These are phyloP conservation scores for Perccottus glenii DNA, from an alignment of 2,113 vertebrate genomes.

Conservation along the genomic window DNA sequence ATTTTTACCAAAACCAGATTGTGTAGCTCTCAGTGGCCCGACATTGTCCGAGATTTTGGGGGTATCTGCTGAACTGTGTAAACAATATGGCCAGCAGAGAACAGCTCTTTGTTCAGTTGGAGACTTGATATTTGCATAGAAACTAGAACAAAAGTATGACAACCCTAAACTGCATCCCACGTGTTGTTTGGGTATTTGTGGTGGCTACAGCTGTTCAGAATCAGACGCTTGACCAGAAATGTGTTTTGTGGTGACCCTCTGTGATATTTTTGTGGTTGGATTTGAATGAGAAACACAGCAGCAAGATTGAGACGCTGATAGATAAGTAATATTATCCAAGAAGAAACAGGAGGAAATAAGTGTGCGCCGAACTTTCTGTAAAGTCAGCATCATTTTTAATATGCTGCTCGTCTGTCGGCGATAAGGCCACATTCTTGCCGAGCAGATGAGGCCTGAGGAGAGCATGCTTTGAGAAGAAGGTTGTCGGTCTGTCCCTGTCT, in stretches of 20 bases:
- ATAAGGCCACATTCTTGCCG: neutral
- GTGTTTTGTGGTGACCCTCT: constrained; percentile 8
- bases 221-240: neutral
- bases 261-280: neutral
- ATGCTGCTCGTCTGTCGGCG: neutral
- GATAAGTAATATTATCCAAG: neutral
- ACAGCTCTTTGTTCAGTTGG: neutral
- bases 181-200: constrained; percentile 7
- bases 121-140: neutral
- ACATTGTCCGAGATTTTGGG: neutral
- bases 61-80: neutral
- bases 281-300: constrained; percentile 6
- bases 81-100: neutral
- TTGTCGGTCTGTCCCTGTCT: no score
- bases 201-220: constrained; percentile 4
- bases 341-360: neutral
- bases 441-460: no score
- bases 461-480: no score
- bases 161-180: neutral
- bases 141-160: no score
- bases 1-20: constrained; percentile 3
- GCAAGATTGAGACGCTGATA: neutral
- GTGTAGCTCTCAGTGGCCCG: neutral
- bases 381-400: neutral
- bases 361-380: neutral